Evolutionary conservation across 2,113 vertebrate species (phyloP), one percentile per base, ranked within the genome.

Genomic region (Eulemur macaco): DNA sequence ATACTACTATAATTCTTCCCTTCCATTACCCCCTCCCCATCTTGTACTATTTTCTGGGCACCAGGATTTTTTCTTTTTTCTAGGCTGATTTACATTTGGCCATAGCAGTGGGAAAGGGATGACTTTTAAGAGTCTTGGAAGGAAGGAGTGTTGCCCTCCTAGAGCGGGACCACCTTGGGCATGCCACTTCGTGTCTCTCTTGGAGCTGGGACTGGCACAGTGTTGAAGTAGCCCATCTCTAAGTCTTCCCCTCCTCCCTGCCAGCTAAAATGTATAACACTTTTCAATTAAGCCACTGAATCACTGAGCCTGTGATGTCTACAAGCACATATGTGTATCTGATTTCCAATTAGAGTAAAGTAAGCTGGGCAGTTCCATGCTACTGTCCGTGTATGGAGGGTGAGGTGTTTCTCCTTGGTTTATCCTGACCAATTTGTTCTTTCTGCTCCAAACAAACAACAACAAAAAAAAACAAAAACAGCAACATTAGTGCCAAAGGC

Each of bases 41-140:
- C 29, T 76, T 91, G 68, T n/a, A 82, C 93, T 95, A 8, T 93
- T 81, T 85, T 45, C 39, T n/a, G 74, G 42, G 47, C 86, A 81
- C 52, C 20, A 37, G 66, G 52, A 56, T 39, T 80, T 86, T 78
- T 60, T 14, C 17, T 64, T 52, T 80, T 80, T 80, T 64, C 58
- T n/a, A n/a, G 39, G 34, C 52, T 52, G 83, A 29, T 52, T 90
- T 84, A 74, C 34, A 56, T 71, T 93, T 87, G 60, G 29, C 66
- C 18, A 20, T 3, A 60, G 54, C 47, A 31, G 8, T 78, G 50
- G 60, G 42, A 90, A 68, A 85, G 74, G 60, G 42, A 37, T 37
- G 37, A 25, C 14, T 56, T 18, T 84, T 83, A 42, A 63, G 20
- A 87, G 81, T 29, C 81, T 91, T 81, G 77, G 77, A 76, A 34